A percentile compares a stretch with the other conserved stretches of the same genome.
Evolutionary conservation across 2,113 vertebrate genomes (phyloP).

Genomic region (Naja naja): DNA sequence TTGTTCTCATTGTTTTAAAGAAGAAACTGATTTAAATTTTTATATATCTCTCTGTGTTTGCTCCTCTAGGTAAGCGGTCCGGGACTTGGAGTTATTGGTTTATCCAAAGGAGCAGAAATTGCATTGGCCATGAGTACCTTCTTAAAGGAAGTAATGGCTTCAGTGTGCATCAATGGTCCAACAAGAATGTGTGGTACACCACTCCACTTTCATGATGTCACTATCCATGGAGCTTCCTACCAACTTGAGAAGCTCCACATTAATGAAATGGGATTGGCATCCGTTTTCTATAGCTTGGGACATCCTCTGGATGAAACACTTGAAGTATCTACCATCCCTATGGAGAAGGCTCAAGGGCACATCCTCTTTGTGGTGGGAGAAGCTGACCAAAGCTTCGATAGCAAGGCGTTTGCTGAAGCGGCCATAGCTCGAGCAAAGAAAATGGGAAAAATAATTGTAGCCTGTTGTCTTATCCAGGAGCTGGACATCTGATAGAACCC

Average conservation of each 20-base stretch:
- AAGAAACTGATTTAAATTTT: not conserved
- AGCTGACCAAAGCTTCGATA: constrained; percentile 49
- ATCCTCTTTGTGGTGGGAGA: constrained; percentile 67
- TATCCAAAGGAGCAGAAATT: constrained; percentile 64
- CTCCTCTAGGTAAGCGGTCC: constrained; percentile 60
- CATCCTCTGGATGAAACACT: constrained; percentile 27
- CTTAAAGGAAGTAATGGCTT: constrained; percentile 52
- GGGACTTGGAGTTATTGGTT: constrained; percentile 46
- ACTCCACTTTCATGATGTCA: constrained; percentile 39
- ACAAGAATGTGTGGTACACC: constrained; percentile 21
- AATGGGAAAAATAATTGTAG: not conserved
- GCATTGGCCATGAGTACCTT: constrained; percentile 63
- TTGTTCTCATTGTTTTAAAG: not conserved
- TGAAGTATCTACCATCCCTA: constrained; percentile 29
- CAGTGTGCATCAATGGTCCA: constrained; percentile 65
- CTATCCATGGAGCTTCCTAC: constrained; percentile 44
- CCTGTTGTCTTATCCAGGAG: constrained; percentile 46
- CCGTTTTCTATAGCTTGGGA: rapidly evolving
- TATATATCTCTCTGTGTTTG: not conserved
- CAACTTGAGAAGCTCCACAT: rapidly evolving
- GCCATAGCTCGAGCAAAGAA: constrained; percentile 46
- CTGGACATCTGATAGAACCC: constrained; percentile 62
- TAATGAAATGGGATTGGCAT: constrained; percentile 3
- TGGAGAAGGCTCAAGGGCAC: constrained; percentile 44
- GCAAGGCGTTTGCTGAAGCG: constrained; percentile 51